Percentiles rank a stretch among this genome's conserved stretches.
Conservation (phyloP, 2,113 vertebrate species). For the Psephotus haematonotus region DNA sequence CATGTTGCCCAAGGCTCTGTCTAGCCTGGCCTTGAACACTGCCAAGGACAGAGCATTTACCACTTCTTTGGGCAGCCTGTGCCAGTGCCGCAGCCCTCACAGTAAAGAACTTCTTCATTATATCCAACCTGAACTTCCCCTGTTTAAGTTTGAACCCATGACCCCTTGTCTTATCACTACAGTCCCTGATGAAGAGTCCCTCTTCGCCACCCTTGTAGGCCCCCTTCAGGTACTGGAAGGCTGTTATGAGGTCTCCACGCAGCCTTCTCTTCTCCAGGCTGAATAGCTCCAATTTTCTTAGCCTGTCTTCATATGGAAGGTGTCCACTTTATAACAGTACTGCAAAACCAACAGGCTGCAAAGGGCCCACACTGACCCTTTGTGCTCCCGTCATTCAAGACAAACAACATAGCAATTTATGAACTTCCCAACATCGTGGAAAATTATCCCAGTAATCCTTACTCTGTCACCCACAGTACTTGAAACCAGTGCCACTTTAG, state of each 20-base stretch:
- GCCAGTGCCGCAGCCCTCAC: background rate
- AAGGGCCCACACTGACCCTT: background rate
- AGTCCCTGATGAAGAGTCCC: background rate
- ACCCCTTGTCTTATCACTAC: background rate
- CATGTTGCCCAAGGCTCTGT: background rate
- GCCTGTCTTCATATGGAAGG: background rate
- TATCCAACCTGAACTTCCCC: background rate
- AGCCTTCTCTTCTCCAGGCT: background rate
- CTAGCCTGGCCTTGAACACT: background rate
- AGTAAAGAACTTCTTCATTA: background rate
- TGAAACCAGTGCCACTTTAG: background rate
- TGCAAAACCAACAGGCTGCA: background rate
- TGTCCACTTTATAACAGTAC: background rate
- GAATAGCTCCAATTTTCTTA: background rate
- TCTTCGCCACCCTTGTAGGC: background rate
- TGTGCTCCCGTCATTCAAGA: background rate
- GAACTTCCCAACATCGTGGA: background rate
- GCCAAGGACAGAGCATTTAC: background rate
- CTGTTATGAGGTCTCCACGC: background rate
- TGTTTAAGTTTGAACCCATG: background rate
- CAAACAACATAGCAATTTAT: background rate
- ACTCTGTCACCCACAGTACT: rapidly evolving
- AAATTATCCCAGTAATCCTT: background rate
- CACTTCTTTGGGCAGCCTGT: background rate
- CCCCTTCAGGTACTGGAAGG: background rate